Conservation (phyloP, 2,888 invertebrate genomes). For the Spisula solida region DNA sequence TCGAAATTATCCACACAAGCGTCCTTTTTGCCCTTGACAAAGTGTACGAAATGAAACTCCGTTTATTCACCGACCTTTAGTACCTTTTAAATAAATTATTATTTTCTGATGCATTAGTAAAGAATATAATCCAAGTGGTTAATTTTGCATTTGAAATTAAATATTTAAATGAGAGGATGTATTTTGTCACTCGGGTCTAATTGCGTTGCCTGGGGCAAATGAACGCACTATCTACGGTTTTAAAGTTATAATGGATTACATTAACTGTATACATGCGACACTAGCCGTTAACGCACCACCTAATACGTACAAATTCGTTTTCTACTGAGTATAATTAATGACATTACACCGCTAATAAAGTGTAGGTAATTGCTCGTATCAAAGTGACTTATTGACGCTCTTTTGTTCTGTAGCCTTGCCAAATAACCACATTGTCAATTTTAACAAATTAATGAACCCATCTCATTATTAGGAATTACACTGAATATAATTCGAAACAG, state of each 20-base stretch:
- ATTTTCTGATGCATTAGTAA: background rate
- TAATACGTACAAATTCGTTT: background rate
- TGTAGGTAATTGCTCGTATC: background rate
- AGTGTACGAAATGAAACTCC: background rate
- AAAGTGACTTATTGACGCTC: background rate
- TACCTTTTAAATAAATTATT: background rate
- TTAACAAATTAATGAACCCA: too few relatives aligned
- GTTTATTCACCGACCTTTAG: background rate
- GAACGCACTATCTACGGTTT: constrained; percentile 1
- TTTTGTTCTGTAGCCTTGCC: background rate
- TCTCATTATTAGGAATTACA: too few relatives aligned
- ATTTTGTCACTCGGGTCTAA: background rate
- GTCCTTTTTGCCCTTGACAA: constrained; percentile 10
- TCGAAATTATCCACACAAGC: background rate
- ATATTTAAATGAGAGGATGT: background rate
- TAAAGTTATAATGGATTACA: background rate
- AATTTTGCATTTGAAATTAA: constrained; percentile 5
- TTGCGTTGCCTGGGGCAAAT: constrained; percentile 2
- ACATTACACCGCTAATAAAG: background rate
- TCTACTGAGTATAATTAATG: constrained; percentile 6
- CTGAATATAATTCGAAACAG: too few relatives aligned
- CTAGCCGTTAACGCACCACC: constrained; percentile 6
- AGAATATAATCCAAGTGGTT: background rate
- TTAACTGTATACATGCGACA: background rate
- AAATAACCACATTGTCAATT: background rate